Evolutionary conservation across 2,113 vertebrate species (phyloP), one percentile per base, ranked within the genome.

Genomic region (Rhagologus leucostigma): DNA sequence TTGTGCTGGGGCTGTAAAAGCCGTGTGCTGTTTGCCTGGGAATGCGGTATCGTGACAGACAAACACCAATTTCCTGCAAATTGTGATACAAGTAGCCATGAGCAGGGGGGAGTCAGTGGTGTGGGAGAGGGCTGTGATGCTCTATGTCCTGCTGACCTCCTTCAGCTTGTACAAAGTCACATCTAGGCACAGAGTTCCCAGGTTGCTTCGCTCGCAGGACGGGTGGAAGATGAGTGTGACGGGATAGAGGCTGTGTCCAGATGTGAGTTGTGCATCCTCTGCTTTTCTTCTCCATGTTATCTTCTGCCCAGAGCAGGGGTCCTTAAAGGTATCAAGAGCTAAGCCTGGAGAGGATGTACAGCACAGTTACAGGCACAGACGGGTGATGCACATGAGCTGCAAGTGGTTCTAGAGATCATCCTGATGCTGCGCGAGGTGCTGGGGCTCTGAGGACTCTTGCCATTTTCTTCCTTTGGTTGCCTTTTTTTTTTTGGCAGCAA

Each of bases 151-250:
- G 26, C 44, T 86, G 92, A 18, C 26, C 49, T 49, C 57, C 50
- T 47, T 19, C 33, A 47, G 52, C 35, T 71, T 26, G 29, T 32
- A 21, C 30, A 29, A 18, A 83, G 17, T 10, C 70, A 10, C 32
- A 46, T 29, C 3, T 39, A 2, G 10, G 53, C 42, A 20, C 13
- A 1, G 26, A 47, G 22, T 13, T 71, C 29, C 30, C 60, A 41
- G 26, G 16, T 7, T 0, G 6, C 50, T 64, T 18, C 0, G 0
- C 57, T 29, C 1, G 2, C 39, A 14, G 80, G 55, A 19, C 4
- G 3, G 11, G 3, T 64, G 64, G 79, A 56, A 37, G 62, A 11
- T 46, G 16, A 1, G 3, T 46, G 19, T 55, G 79, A 33, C 47
- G 32, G 27, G 13, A 9, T 53, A 32, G 30, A 46, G 32, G 21